A percentile compares a stretch with the other conserved stretches of the same genome.
Evolutionary conservation across 2,113 vertebrate species (phyloP).

Genomic region (Amia ocellicauda): DNA sequence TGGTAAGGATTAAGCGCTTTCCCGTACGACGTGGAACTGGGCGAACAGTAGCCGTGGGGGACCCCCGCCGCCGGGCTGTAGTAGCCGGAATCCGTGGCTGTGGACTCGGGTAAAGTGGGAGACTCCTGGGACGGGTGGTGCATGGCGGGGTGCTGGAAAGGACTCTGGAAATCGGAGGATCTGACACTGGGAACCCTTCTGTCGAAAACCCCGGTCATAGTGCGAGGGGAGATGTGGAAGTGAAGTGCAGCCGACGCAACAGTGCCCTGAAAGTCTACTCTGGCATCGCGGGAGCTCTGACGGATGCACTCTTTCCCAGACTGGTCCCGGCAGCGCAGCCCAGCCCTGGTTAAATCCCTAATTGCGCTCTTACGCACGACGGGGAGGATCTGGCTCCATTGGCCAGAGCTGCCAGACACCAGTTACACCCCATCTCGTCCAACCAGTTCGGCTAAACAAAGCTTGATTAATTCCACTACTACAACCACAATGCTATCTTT

Average conservation of each 20-base stretch:
- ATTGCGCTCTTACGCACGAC: constrained; percentile 98
- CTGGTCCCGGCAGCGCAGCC: constrained; percentile 90
- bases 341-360: constrained; percentile 99
- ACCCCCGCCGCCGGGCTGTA: constrained; percentile 87
- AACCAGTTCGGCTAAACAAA: constrained; percentile 86
- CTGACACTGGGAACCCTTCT: constrained; percentile 89
- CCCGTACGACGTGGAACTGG: constrained; percentile 87
- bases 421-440: constrained; percentile 88
- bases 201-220: constrained; percentile 98
- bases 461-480: constrained; percentile 38
- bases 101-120: constrained; percentile 94
- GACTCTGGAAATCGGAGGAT: constrained; percentile 85
- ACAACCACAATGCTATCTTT: neutral
- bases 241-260: constrained; percentile 45
- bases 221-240: constrained; percentile 63
- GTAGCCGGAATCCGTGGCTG: constrained; percentile 96
- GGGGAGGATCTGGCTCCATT: constrained; percentile 99
- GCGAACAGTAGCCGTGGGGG: constrained; percentile 93
- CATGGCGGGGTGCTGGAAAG: constrained; percentile 87
- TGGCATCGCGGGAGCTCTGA: constrained; percentile 55
- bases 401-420: constrained; percentile 82
- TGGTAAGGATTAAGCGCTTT: constrained; percentile 93
- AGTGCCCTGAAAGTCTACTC: constrained; percentile 51
- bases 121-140: constrained; percentile 91
- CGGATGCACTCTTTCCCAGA: constrained; percentile 75